Evolutionary conservation across 1,140 invertebrate species (phyloP), one percentile per base, ranked within the genome.

Genomic region (Leguminivora glycinivorella): DNA sequence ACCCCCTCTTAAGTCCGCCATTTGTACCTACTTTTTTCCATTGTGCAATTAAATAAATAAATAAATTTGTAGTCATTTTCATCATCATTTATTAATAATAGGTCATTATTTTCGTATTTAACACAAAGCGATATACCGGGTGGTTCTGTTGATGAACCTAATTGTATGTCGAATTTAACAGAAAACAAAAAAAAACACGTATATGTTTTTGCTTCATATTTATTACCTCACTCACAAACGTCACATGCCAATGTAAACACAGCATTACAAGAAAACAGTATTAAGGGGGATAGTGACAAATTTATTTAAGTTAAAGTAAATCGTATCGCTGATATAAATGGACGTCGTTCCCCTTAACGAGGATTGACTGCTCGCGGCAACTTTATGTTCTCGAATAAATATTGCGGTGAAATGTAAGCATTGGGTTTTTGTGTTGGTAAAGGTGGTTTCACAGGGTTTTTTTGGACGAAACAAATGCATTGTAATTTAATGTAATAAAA

Each of bases 251-350:
- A 29, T 31, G 26, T 34, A 63, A n/a, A 63, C 56, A 63, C 5
- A 10, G 12, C 58, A n/a, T 63, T 26, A 63, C 29, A 63, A 10
- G 58, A 29, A 29, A 29, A 63, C 25, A 29, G 25, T 29, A 63
- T 63, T 63, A 63, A 63, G 26, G 58, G 12, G 25, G 58, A 63
- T 63, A 63, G 58, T 63, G 58, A 63, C 58, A 63, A 63, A 63
- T 63, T 63, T 63, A 63, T 63, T 29, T 63, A 63, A 63, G 58
- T 63, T 63, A 63, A 63, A 63, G 58, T 63, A 63, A 63, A 63
- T 63, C 26, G 58, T 34, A 7, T 22, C 22, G 10, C 7, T 26
- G 58, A n/a, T 29, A 63, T 31, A 63, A 63, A 63, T 63, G 58
- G 58, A 17, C n/a, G 26, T 19, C 58, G 58, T 63, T 31, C 14